These are phyloP conservation scores for Chelonia mydas DNA, from an alignment of 2,797 vertebrate genomes.

Conservation along the genomic window DNA sequence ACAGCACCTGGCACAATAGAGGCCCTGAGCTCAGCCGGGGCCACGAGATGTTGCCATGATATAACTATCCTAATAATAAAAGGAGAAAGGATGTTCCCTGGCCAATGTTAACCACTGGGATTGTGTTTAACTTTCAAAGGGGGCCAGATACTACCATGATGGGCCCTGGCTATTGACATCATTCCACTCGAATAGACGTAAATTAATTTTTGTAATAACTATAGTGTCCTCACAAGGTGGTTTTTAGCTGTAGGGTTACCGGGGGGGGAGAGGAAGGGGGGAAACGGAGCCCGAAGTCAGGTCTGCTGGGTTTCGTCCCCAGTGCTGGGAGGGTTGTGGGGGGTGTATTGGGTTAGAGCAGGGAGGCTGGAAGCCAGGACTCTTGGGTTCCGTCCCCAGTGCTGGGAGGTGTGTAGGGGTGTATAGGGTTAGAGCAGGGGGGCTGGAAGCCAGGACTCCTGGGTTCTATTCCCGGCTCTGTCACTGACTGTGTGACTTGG, in stretches of 20 bases:
- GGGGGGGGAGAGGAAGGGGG: rapidly evolving
- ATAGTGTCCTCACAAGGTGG: neutral
- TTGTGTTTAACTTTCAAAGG: neutral
- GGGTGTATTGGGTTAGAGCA: no score
- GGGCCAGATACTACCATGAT: neutral
- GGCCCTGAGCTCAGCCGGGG: neutral
- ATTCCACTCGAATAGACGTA: rapidly evolving
- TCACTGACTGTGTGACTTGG: neutral
- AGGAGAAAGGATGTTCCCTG: neutral
- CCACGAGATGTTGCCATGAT: no score
- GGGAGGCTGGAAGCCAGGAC: no score
- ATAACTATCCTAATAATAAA: no score
- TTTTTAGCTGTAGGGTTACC: neutral
- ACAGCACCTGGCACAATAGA: neutral
- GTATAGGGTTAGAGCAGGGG: no score
- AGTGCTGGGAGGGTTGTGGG: no score
- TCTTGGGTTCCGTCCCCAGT: no score
- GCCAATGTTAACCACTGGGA: neutral
- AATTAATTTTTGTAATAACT: neutral
- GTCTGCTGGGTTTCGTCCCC: no score
- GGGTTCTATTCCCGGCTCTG: no score
- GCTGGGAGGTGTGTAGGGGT: no score
- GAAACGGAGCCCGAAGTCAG: rapidly evolving
- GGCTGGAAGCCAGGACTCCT: neutral
- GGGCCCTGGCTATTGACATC: neutral